phyloP scores from a whole-genome alignment of 2,888 invertebrate genomes.

The Argynnis bischoffii region DNA sequence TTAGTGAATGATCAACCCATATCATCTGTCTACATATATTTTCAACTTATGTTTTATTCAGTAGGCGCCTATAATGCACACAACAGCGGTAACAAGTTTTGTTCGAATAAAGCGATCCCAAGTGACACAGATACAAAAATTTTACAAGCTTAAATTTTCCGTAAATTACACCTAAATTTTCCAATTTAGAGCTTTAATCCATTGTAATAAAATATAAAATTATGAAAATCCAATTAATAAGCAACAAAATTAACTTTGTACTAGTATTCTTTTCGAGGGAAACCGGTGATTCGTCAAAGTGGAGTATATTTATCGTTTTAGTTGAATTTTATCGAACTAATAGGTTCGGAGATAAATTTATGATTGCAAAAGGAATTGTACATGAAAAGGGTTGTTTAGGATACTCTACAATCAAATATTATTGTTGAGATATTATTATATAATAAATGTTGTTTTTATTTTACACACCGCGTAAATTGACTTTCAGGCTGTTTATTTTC shows the following conservation, averaged over 20 bases:
- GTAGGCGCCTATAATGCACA: constrained; percentile 53
- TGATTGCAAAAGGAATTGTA: constrained; percentile 70
- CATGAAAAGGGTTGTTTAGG: constrained; percentile 65
- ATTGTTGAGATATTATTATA: no score
- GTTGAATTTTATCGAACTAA: constrained; percentile 82
- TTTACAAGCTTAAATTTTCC: constrained; percentile 47
- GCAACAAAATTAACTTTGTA: constrained; percentile 46
- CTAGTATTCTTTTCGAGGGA: constrained; percentile 72
- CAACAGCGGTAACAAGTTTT: constrained; percentile 67
- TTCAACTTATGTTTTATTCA: constrained; percentile 63
- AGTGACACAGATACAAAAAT: constrained; percentile 70
- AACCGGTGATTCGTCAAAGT: constrained; percentile 76
- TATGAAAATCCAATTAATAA: neutral
- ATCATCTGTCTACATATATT: constrained; percentile 41
- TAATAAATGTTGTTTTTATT: no score
- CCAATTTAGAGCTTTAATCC: constrained; percentile 32
- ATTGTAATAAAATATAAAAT: constrained; percentile 12
- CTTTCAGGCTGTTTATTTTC: neutral
- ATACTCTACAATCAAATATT: no score
- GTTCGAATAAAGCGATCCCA: constrained; percentile 79
- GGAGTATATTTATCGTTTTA: constrained; percentile 80
- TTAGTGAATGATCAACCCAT: constrained; percentile 30
- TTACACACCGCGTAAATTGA: no score
- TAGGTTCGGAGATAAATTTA: constrained; percentile 79
- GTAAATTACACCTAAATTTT: neutral